Percentiles rank a stretch among this genome's conserved stretches.
These are phyloP conservation scores for Perca flavescens DNA, from an alignment of 2,113 vertebrate genomes.

Conservation along the genomic window DNA sequence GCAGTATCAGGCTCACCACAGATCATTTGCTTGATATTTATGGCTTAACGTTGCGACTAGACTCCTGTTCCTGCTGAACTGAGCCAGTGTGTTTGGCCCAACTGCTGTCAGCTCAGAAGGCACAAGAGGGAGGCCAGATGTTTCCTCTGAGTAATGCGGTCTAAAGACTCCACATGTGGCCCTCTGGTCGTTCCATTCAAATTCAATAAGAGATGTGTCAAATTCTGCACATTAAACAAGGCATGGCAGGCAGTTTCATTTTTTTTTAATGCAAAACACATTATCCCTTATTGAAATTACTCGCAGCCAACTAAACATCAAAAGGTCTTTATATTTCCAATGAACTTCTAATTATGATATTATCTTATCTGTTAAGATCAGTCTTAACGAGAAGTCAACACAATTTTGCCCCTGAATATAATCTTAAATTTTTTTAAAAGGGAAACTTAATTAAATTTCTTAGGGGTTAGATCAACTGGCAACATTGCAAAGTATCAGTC, in stretches of 20 bases:
- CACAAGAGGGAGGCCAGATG: slow-evolving; percentile 58
- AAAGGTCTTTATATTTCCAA: background rate
- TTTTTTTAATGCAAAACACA: background rate
- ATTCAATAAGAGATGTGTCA: background rate
- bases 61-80: slow-evolving; percentile 99
- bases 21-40: background rate
- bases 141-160: slow-evolving; percentile 5
- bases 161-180: slow-evolving; percentile 8
- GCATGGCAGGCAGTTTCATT: background rate
- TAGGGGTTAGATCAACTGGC: background rate
- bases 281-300: background rate
- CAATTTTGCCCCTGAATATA: background rate
- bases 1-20: background rate
- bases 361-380: slow-evolving; percentile 1
- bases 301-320: background rate
- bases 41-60: slow-evolving; percentile 83
- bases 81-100: slow-evolving; percentile 91
- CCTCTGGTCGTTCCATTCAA: background rate
- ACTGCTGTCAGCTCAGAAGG: slow-evolving; percentile 72
- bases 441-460: background rate
- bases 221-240: slow-evolving; percentile 15
- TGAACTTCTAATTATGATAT: background rate
- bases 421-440: background rate
- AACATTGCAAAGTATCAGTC: background rate
- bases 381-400: background rate